phyloP scores from a whole-genome alignment of 1,140 invertebrate genomes.

The Brevipalpus yothersi region DNA sequence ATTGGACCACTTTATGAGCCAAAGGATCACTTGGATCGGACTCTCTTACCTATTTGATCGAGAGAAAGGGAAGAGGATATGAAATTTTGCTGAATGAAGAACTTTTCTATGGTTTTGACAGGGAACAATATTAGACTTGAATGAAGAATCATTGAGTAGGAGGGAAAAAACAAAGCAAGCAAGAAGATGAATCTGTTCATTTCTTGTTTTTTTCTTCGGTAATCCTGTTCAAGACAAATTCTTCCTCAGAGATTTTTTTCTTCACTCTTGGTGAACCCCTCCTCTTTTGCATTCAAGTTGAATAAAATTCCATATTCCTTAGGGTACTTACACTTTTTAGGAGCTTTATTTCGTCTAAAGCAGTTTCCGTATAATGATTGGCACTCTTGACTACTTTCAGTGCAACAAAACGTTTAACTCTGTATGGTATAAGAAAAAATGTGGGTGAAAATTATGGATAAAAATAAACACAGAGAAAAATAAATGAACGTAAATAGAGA shows the following conservation, averaged over 20 bases:
- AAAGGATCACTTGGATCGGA: slow-evolving; percentile 66
- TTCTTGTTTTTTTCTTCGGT: not conserved
- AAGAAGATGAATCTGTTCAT: no score
- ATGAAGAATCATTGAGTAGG: no score
- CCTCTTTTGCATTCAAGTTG: no score
- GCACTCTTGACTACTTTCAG: slow-evolving; percentile 98
- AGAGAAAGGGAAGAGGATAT: no score
- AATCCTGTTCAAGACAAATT: not conserved
- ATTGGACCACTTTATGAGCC: slow-evolving; percentile 81
- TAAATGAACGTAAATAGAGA: no score
- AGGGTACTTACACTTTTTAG: slow-evolving; percentile 51
- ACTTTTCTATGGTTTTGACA: no score
- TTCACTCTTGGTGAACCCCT: no score
- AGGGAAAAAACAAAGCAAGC: no score
- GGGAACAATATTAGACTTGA: not conserved
- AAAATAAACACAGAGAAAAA: no score
- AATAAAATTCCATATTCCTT: not conserved
- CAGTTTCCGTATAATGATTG: slow-evolving; percentile 90
- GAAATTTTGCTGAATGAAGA: no score
- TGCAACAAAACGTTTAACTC: slow-evolving; percentile 76
- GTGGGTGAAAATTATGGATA: no score
- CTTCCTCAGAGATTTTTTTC: no score
- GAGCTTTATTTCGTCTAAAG: slow-evolving; percentile 93
- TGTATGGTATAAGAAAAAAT: slow-evolving; percentile 12
- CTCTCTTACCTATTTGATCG: slow-evolving; percentile 36